phyloP scores from a whole-genome alignment of 1,140 invertebrate genomes.

The Zaprionus taronus region DNA sequence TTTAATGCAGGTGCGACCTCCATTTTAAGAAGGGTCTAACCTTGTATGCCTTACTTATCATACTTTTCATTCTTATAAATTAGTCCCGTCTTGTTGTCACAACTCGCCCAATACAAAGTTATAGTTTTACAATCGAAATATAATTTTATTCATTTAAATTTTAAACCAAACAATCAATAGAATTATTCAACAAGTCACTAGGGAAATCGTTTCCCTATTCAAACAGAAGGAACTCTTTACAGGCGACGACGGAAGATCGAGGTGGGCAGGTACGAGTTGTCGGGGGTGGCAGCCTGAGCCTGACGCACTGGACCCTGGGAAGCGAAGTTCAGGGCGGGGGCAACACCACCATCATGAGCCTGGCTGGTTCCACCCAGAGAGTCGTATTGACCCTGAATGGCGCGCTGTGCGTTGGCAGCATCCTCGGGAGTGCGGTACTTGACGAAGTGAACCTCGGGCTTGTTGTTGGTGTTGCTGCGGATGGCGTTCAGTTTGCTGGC shows the following conservation, averaged over 20 bases:
- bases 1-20: no score
- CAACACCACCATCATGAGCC: conserved; percentile 68
- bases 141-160: conserved; percentile 29
- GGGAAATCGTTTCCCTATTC: background rate
- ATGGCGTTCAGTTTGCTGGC: conserved; percentile 64
- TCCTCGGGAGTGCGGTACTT: conserved; percentile 75
- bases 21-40: no score
- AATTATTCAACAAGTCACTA: conserved; percentile 39
- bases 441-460: conserved; percentile 76
- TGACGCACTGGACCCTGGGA: conserved; percentile 61
- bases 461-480: conserved; percentile 60
- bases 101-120: conserved; percentile 25
- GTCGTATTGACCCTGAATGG: conserved; percentile 73
- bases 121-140: conserved; percentile 19
- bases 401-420: conserved; percentile 70
- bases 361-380: conserved; percentile 61
- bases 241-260: conserved; percentile 75
- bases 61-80: no score
- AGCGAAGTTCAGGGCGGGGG: conserved; percentile 70
- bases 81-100: background rate
- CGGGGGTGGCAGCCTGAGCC: conserved; percentile 45
- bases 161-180: conserved; percentile 24
- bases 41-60: no score
- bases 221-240: conserved; percentile 39
- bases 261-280: conserved; percentile 71